phyloP scores from a whole-genome alignment of 1,140 invertebrate species.

The Heterodera schachtii region DNA sequence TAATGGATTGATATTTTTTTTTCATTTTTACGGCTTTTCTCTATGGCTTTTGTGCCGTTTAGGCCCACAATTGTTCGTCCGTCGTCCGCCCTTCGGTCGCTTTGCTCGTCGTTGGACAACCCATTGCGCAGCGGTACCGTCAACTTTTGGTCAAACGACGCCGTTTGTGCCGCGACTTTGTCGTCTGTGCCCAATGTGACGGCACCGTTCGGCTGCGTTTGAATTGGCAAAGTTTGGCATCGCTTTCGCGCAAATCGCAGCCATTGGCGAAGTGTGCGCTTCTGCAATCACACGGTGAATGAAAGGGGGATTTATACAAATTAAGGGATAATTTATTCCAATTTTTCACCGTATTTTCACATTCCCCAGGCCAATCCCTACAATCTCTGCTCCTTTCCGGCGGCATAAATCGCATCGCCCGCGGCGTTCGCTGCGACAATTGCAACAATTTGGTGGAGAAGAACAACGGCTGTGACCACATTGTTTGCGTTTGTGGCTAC shows the following conservation, averaged over 20 bases:
- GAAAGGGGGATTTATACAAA: no score
- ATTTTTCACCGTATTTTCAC: no score
- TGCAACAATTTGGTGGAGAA: conserved; percentile 9
- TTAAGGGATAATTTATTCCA: no score
- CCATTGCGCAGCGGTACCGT: not conserved
- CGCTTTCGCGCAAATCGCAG: no score
- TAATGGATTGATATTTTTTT: no score
- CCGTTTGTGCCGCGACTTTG: not conserved
- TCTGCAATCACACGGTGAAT: not conserved
- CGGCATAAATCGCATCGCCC: not conserved
- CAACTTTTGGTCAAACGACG: not conserved
- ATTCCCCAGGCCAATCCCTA: not conserved
- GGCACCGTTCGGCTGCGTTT: not conserved
- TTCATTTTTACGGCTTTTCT: no score
- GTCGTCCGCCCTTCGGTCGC: conserved; percentile 2
- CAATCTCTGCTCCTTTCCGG: not conserved
- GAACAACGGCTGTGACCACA: not conserved
- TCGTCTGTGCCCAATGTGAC: not conserved
- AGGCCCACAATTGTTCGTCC: not conserved
- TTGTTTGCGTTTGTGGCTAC: not conserved
- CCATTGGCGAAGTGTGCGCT: not conserved
- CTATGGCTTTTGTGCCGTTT: no score
- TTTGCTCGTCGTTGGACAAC: conserved; percentile 2
- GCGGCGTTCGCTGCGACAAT: not conserved
- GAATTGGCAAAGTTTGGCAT: not conserved